Evolutionary conservation across 2,113 vertebrate genomes (phyloP), one percentile per base, ranked within the genome.

Genomic region (Melanostigma gelatinosum): DNA sequence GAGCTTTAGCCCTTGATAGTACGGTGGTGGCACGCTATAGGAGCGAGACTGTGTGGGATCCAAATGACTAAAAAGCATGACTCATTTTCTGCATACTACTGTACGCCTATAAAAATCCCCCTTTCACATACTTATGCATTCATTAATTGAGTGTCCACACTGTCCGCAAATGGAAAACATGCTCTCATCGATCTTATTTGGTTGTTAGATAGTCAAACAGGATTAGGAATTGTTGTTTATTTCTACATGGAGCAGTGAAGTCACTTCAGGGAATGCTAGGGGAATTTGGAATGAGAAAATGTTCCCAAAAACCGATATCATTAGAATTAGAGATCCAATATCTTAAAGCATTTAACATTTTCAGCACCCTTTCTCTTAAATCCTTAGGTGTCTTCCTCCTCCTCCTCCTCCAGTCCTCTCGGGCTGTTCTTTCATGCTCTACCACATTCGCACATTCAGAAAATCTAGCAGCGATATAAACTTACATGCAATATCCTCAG

Each of bases 231-330:
- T 86, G 74, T 79, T 84, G 77, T 46, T 52, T 70, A 54, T 54
- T 70, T 24, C 4, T 48, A 40, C 36, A 73, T 36, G 55, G 10
- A 69, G 62, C 11, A n/a, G 42, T 81, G 76, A 79, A 73, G 70
- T 90, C 86, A 87, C 57, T 15, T 54, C 54, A 34, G 82, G 87
- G 89, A 87, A 84, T 85, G 78, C 13, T 62, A 57, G 93, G 92
- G 91, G 91, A 93, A 92, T 93, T 94, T 92, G 74, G 84, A 85
- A 83, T 29, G 74, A 88, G 57, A 77, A 82, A 83, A 40, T 6
- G 62, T 75, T 44, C 46, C 24, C n/a, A 76, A 46, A 76, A 81
- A 24, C 15, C 27, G 38, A 75, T 74, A 27, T 60, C 52, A 46
- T 32, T 32, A 4, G 32, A 32, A 32, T 4, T 32, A 32, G 32